phyloP scores from a whole-genome alignment of 2,888 invertebrate genomes.

The Saturnia japonica region DNA sequence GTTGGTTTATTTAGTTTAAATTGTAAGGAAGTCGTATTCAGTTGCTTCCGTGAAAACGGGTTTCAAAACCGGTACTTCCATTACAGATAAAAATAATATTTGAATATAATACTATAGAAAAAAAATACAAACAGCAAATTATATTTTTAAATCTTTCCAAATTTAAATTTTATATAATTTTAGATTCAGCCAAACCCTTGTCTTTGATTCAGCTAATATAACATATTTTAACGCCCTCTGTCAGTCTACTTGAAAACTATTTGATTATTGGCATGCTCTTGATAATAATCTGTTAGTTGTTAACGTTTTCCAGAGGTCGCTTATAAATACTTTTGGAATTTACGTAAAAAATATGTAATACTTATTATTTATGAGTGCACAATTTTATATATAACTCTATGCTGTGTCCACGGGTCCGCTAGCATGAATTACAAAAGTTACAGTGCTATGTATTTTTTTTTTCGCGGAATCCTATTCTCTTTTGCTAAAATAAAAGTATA shows the following conservation, averaged over 20 bases:
- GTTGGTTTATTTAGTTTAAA: not conserved
- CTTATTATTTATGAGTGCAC: no score
- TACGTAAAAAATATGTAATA: not conserved
- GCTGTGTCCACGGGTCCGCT: no score
- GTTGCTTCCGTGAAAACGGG: no score
- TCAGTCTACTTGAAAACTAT: not conserved
- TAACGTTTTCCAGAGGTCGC: not conserved
- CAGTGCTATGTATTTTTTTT: no score
- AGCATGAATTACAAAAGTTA: no score
- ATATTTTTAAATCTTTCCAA: not conserved
- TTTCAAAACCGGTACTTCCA: not conserved
- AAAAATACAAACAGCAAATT: not conserved
- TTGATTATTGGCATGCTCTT: not conserved
- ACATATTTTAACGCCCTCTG: not conserved
- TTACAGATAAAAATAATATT: not conserved
- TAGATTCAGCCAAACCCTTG: no score
- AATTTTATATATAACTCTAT: no score
- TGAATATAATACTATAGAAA: not conserved
- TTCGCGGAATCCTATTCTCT: no score
- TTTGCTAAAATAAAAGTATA: no score
- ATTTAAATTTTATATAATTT: not conserved
- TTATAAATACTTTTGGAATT: not conserved
- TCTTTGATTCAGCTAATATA: no score
- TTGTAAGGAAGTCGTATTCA: not conserved
- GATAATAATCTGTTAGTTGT: not conserved